These are phyloP conservation scores for Coccyzus lansbergi DNA, from an alignment of 2,797 vertebrate genomes.

Conservation along the genomic window DNA sequence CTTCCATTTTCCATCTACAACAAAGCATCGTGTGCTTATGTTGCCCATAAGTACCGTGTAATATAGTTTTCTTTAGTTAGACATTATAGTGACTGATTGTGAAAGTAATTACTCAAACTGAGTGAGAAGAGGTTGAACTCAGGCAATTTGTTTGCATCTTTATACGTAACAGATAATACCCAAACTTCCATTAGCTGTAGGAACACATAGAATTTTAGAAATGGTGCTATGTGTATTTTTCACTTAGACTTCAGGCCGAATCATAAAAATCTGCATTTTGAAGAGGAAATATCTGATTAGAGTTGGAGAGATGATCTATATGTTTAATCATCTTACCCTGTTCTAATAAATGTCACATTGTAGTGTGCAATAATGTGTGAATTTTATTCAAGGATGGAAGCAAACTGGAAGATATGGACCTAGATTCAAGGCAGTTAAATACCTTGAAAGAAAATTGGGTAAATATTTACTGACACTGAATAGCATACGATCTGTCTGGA, in stretches of 20 bases:
- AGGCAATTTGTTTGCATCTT: constrained; percentile 41
- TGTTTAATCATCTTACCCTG: neutral
- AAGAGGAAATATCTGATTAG: neutral
- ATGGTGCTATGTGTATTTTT: neutral
- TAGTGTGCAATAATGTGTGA: neutral
- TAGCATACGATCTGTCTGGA: neutral
- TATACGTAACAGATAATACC: constrained; percentile 29
- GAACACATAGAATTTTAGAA: constrained; percentile 19
- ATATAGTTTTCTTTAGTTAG: neutral
- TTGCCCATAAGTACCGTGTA: neutral
- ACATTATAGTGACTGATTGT: neutral
- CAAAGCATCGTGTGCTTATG: neutral
- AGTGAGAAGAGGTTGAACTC: constrained; percentile 16
- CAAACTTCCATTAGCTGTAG: constrained; percentile 39
- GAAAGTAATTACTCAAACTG: constrained; percentile 5
- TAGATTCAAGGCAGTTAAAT: neutral
- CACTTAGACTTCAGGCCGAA: neutral
- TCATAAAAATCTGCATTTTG: constrained; percentile 4
- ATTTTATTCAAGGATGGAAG: neutral
- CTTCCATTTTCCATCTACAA: neutral
- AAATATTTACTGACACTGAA: neutral
- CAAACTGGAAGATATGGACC: neutral
- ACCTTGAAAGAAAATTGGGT: neutral
- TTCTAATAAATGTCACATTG: neutral
- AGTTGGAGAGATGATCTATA: neutral